phyloP scores from a whole-genome alignment of 2,888 invertebrate genomes.

The Endotricha flammealis region DNA sequence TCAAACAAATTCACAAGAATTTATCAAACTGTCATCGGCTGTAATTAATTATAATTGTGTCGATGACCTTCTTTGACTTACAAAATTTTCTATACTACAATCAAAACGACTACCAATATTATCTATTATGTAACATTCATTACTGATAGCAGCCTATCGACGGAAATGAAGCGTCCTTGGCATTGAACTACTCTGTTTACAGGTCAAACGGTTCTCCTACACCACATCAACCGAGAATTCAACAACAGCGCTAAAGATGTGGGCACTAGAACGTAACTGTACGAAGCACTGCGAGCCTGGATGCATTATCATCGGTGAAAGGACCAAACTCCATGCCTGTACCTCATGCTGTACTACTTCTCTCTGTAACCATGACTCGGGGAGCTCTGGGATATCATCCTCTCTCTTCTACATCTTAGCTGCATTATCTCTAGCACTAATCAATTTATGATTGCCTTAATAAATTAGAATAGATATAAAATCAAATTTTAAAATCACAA shows the following conservation, averaged over 20 bases:
- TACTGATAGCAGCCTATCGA: too few relatives aligned
- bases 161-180: too few relatives aligned
- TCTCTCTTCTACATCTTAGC: conserved; percentile 10
- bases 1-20: too few relatives aligned
- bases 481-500: conserved; percentile 1
- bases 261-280: conserved; percentile 91
- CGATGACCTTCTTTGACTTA: too few relatives aligned
- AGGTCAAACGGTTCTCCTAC: conserved; percentile 91
- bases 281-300: conserved; percentile 90
- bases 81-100: too few relatives aligned
- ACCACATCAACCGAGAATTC: conserved; percentile 91
- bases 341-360: conserved; percentile 90
- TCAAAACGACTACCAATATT: too few relatives aligned
- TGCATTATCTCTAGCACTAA: not conserved
- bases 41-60: too few relatives aligned
- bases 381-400: conserved; percentile 28
- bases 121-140: too few relatives aligned
- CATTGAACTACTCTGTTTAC: conserved; percentile 18
- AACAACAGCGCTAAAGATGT: conserved; percentile 82
- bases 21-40: too few relatives aligned
- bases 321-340: conserved; percentile 92
- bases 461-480: conserved; percentile 12
- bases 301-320: conserved; percentile 92
- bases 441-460: conserved; percentile 24
- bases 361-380: conserved; percentile 87